Evolutionary conservation across 2,888 invertebrate genomes (phyloP).

Genomic region (Helobdella robusta): DNA sequence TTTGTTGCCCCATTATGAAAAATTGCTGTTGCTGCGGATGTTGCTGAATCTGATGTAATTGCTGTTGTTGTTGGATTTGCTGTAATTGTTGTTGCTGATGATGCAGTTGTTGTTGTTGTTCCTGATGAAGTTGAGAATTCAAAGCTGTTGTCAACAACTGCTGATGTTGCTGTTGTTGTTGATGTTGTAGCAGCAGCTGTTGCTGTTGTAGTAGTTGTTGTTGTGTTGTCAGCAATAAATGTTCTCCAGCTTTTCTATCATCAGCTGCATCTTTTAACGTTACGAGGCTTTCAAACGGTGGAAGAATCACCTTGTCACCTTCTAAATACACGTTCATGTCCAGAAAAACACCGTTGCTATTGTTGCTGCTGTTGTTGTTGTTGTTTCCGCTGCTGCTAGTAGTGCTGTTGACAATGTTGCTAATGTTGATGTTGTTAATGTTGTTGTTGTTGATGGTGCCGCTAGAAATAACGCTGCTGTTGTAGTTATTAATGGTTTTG

Average conservation of each 20-base stretch:
- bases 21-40: neutral
- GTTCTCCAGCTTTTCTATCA: neutral
- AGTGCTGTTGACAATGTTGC: too few relatives aligned
- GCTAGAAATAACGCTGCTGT: too few relatives aligned
- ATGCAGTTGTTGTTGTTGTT: neutral
- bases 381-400: neutral
- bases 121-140: neutral
- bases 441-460: too few relatives aligned
- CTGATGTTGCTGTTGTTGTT: neutral
- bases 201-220: neutral
- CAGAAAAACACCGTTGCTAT: slow-evolving; percentile 1
- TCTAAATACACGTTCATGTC: neutral
- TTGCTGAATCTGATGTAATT: neutral
- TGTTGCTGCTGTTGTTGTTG: too few relatives aligned
- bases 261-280: neutral
- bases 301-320: neutral
- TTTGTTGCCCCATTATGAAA: too few relatives aligned
- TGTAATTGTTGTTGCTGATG: slow-evolving; percentile 4
- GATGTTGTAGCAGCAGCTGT: neutral
- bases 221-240: neutral
- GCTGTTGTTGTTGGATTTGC: neutral
- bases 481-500: too few relatives aligned
- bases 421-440: too few relatives aligned
- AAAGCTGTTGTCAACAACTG: neutral
- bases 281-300: slow-evolving; percentile 20